Percentiles rank a stretch among this genome's conserved stretches.
phyloP scores from a whole-genome alignment of 2,797 vertebrate species.

The Sorex maritimensis region DNA sequence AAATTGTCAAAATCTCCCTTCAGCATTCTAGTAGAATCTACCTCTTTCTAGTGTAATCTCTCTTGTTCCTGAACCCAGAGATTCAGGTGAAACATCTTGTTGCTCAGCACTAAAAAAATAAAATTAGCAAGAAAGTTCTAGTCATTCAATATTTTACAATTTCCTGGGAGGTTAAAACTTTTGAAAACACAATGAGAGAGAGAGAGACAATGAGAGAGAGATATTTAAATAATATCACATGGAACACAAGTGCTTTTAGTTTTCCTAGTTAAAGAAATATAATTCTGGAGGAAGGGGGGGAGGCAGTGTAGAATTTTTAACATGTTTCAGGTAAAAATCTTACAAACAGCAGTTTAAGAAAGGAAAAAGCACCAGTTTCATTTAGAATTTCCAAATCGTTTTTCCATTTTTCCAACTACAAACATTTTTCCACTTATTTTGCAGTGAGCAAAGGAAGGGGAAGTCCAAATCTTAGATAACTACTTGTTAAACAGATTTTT shows the following conservation, averaged over 20 bases:
- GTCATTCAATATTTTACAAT: background rate
- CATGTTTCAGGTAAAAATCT: slow-evolving; percentile 41
- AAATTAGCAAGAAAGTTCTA: background rate
- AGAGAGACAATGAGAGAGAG: too few species aligned
- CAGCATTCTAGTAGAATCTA: background rate
- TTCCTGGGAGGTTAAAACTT: background rate
- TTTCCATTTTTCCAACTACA: slow-evolving; percentile 2
- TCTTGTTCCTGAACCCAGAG: background rate
- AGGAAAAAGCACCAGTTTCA: slow-evolving; percentile 6
- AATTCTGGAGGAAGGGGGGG: background rate
- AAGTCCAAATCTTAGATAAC: background rate
- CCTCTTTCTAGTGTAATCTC: background rate
- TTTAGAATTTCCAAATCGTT: background rate
- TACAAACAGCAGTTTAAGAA: background rate
- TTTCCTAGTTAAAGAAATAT: slow-evolving; percentile 40
- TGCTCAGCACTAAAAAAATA: background rate
- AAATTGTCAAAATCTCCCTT: background rate
- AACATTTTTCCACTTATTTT: background rate
- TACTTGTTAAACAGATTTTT: background rate
- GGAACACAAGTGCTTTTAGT: slow-evolving; percentile 25
- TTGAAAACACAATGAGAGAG: background rate
- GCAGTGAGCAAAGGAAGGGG: too few species aligned
- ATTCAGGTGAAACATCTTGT: background rate
- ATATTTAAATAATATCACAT: background rate
- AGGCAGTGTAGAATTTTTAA: background rate